Evolutionary conservation across 1,140 invertebrate genomes (phyloP), one percentile per base, ranked within the genome.

Genomic region (Lasioglossum albipes): DNA sequence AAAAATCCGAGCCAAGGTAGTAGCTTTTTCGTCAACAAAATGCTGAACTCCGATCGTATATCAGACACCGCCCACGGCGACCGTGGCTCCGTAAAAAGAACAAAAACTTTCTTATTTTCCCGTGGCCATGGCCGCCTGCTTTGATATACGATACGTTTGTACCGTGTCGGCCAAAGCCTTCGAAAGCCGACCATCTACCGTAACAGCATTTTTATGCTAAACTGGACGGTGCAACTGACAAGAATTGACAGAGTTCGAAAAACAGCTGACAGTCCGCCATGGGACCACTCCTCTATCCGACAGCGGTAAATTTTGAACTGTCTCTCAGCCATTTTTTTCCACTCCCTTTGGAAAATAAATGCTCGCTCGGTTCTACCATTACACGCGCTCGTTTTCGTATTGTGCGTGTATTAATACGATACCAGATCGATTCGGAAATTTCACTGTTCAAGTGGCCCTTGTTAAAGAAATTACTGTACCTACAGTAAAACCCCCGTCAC

Each of bases 81-180:
- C 84, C 84, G 69, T 82, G 52, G 84, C 82, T 81, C 69, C 73
- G 74, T 85, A 87, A 88, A 87, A 82, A 87, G 72, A 86, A 84
- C 79, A 87, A 88, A 89, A 88, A 79, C 83, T 85, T 87, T 87
- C 85, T 89, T 88, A 89, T 88, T 89, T 89, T 84, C 75, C 75
- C 75, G 57, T 52, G 83, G 72, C 73, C 77, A 75, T 79, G 80
- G 75, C 84, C 79, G 84, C 88, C 86, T 79, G 88, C 89, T 89
- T 90, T 90, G 89, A 90, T 90, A 90, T 90, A 89, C 84, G 89
- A 90, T 90, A 90, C 89, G 84, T 90, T 89, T 90, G 86, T 88
- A 84, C 82, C 85, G 84, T 82, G 86, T 87, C 81, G 82, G 84
- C 77, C 71, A 81, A 83, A 79, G 84, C 79, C 83, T 88, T 86